Evolutionary conservation across 2,888 invertebrate genomes (phyloP).

Genomic region (Litoditis marina): DNA sequence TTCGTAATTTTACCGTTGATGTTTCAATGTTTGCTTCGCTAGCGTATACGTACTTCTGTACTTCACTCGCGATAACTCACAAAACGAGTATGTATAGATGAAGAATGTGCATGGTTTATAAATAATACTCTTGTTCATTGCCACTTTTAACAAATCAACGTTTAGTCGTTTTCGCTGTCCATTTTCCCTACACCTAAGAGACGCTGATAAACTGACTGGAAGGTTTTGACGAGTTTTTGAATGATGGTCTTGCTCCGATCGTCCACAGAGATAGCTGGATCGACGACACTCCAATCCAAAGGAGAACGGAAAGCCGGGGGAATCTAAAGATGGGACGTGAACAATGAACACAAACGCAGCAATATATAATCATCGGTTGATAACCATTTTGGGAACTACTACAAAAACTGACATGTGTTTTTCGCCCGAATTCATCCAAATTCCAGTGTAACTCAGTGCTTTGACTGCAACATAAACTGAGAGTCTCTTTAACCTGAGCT

Average conservation of each 20-base stretch:
- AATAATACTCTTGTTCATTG: neutral
- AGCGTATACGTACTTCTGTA: neutral
- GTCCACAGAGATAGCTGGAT: slow-evolving; percentile 28
- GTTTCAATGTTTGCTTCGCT: neutral
- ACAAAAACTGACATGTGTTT: too few species aligned
- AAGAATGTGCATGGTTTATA: neutral
- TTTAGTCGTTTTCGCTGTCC: too few species aligned
- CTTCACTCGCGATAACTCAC: neutral
- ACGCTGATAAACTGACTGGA: slow-evolving; percentile 11
- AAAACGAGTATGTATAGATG: too few species aligned
- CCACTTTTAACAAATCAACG: too few species aligned
- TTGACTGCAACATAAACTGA: too few species aligned
- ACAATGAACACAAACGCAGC: too few species aligned
- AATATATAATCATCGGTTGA: too few species aligned
- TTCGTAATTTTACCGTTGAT: neutral
- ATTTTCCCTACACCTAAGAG: too few species aligned
- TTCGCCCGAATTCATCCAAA: too few species aligned
- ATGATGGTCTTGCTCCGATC: slow-evolving; percentile 28
- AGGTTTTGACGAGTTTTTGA: slow-evolving; percentile 14
- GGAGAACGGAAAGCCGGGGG: slow-evolving; percentile 27
- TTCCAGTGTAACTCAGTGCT: too few species aligned
- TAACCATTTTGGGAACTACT: too few species aligned
- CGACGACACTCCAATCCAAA: slow-evolving; percentile 45
- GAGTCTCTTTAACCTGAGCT: too few species aligned
- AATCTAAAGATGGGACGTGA: slow-evolving; percentile 24